Conservation (phyloP, 2,888 invertebrate genomes). For the Pteria penguin region DNA sequence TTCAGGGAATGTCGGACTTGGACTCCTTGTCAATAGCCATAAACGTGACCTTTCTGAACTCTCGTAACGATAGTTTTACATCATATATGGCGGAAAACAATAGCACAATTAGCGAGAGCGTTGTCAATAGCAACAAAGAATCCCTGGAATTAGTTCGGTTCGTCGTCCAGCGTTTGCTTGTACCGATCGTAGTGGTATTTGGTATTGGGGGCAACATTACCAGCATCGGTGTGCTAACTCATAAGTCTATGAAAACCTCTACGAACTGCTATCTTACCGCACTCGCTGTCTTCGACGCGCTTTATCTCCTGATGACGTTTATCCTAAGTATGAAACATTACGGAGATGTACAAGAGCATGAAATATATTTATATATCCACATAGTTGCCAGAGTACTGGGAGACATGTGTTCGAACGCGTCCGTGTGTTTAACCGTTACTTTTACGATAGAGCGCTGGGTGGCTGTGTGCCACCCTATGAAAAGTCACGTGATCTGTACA, state of each 20-base stretch:
- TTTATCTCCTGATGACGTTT: conserved; percentile 86
- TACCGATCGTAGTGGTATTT: conserved; percentile 69
- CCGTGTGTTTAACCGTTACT: conserved; percentile 87
- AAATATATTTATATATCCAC: conserved; percentile 82
- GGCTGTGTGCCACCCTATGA: conserved; percentile 88
- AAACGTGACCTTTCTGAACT: no score
- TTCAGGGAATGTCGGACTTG: no score
- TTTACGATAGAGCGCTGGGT: conserved; percentile 89
- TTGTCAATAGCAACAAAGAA: background rate
- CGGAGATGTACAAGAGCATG: conserved; percentile 83
- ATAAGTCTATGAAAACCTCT: conserved; percentile 75
- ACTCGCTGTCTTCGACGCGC: conserved; percentile 86
- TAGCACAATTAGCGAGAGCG: no score
- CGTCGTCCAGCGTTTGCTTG: conserved; percentile 68
- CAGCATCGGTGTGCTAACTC: conserved; percentile 75
- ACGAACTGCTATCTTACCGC: conserved; percentile 85
- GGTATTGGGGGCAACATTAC: conserved; percentile 75
- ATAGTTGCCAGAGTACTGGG: conserved; percentile 83
- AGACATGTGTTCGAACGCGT: conserved; percentile 85
- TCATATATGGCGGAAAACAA: no score
- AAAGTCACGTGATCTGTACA: conserved; percentile 82
- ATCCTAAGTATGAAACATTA: conserved; percentile 83
- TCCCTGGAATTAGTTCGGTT: conserved; percentile 51
- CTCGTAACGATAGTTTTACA: no score
- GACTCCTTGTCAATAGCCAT: no score